These are phyloP conservation scores for Eulemur rufifrons DNA, from an alignment of 2,113 vertebrate species.

Conservation along the genomic window DNA sequence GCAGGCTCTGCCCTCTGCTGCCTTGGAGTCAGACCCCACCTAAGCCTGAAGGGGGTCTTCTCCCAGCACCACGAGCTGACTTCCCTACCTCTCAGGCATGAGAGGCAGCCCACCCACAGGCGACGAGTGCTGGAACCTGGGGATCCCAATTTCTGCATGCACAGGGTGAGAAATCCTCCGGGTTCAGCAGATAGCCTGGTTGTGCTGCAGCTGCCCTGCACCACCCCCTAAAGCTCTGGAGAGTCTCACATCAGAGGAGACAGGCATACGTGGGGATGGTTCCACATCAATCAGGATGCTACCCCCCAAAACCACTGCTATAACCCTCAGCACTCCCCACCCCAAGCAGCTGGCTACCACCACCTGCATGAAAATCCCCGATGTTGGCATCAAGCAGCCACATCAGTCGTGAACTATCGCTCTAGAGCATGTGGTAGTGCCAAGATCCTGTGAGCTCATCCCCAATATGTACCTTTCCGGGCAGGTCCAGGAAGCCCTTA, in stretches of 20 bases:
- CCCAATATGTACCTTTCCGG: too few relatives aligned
- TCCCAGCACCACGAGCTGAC: neutral
- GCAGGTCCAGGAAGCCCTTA: neutral
- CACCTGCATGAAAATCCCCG: fast-evolving
- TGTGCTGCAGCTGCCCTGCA: neutral
- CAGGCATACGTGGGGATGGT: neutral
- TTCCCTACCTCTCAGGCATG: neutral
- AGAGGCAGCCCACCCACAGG: neutral
- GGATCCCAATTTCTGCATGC: too few relatives aligned
- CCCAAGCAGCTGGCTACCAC: neutral
- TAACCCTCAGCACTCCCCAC: too few relatives aligned
- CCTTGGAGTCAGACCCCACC: neutral
- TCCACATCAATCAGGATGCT: too few relatives aligned
- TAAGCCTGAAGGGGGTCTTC: neutral
- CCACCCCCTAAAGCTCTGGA: too few relatives aligned
- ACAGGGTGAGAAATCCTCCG: neutral
- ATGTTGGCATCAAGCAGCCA: too few relatives aligned
- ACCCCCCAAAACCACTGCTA: neutral
- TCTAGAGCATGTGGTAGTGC: too few relatives aligned
- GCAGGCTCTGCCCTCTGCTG: neutral
- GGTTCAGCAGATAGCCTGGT: neutral
- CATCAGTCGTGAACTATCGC: neutral
- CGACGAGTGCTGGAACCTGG: neutral
- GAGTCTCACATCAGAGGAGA: neutral
- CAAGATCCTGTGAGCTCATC: neutral